Percentiles rank a stretch among this genome's conserved stretches.
Evolutionary conservation across 2,797 vertebrate species (phyloP).

Genomic region (Mycteria americana): DNA sequence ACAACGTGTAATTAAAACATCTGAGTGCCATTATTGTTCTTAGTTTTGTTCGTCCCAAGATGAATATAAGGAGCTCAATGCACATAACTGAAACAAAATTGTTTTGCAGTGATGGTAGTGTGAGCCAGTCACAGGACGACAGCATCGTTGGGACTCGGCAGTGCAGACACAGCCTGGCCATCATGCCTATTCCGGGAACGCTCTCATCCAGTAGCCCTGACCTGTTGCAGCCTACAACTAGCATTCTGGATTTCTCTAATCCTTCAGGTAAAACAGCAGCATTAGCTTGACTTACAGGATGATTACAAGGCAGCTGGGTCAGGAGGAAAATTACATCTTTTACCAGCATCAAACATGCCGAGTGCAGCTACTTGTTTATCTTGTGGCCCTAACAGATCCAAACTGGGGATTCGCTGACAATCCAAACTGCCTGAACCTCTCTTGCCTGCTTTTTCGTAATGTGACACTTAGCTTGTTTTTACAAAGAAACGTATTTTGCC

Average conservation of each 20-base stretch:
- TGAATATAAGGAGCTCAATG: neutral
- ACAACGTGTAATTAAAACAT: neutral
- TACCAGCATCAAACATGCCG: accelerated
- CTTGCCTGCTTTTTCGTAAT: neutral
- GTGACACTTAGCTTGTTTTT: neutral
- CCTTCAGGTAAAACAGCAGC: conserved; percentile 78
- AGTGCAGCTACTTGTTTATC: neutral
- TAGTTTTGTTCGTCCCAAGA: neutral
- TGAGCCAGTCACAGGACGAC: conserved; percentile 97
- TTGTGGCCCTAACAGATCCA: neutral
- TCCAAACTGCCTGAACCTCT: neutral
- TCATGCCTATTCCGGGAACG: conserved; percentile 93
- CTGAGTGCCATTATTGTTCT: neutral
- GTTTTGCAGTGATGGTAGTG: conserved; percentile 84
- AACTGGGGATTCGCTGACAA: neutral
- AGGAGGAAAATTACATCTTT: accelerated
- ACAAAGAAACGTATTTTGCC: neutral
- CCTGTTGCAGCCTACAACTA: conserved; percentile 90
- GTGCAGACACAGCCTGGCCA: conserved; percentile 92
- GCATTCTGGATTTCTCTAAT: conserved; percentile 91
- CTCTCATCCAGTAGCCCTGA: conserved; percentile 95
- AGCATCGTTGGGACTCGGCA: conserved; percentile 95
- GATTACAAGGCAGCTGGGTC: neutral
- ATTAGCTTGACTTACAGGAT: neutral
- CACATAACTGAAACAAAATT: neutral